Percentiles rank a stretch among this genome's conserved stretches.
These are phyloP conservation scores for Cryptoblepharus egeriae DNA, from an alignment of 2,797 vertebrate species.

Conservation along the genomic window DNA sequence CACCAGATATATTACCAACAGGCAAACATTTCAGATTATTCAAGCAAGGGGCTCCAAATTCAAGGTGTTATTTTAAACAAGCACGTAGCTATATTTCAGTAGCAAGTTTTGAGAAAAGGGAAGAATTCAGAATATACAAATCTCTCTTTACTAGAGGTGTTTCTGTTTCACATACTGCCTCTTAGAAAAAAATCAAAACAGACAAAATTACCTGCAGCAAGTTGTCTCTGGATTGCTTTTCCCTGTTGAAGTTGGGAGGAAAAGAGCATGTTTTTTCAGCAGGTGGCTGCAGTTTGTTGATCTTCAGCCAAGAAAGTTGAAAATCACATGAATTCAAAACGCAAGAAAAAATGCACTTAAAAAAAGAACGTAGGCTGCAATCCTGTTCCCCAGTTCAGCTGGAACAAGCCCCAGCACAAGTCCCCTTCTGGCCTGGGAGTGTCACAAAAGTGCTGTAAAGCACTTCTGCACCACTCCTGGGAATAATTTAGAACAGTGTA, in stretches of 20 bases:
- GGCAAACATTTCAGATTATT: conserved; percentile 14
- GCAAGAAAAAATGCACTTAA: conserved; percentile 1
- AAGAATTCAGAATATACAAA: not conserved
- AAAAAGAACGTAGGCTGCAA: conserved; percentile 31
- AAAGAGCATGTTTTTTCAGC: not conserved
- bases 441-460: no score
- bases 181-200: not conserved
- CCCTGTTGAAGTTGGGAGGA: not conserved
- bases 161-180: not conserved
- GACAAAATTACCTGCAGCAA: not conserved
- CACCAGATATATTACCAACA: conserved; percentile 25
- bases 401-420: no score
- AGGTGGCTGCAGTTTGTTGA: conserved; percentile 29
- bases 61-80: conserved; percentile 21
- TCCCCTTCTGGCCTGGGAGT: no score
- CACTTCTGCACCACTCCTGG: no score
- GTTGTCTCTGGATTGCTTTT: not conserved
- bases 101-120: not conserved
- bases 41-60: conserved; percentile 19
- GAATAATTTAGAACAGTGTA: no score
- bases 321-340: not conserved
- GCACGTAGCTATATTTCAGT: not conserved
- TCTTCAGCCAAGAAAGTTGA: conserved; percentile 47
- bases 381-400: no score
- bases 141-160: not conserved